Conservation (phyloP, 2,113 vertebrate genomes). For the Haemorhous mexicanus region DNA sequence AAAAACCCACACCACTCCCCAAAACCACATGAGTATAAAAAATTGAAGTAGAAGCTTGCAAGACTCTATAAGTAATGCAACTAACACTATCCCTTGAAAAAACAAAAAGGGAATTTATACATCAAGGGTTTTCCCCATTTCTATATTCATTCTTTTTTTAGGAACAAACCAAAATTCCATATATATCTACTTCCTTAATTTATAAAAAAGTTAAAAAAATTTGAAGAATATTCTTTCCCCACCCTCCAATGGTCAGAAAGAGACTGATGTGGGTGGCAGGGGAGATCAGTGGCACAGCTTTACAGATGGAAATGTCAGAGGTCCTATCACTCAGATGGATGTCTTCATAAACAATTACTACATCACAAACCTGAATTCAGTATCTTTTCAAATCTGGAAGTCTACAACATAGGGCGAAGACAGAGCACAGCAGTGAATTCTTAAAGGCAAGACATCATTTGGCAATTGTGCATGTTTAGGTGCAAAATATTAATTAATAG, state of each 20-base stretch:
- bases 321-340: background rate
- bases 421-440: background rate
- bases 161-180: background rate
- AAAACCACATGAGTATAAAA: background rate
- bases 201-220: background rate
- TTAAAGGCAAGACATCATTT: background rate
- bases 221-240: background rate
- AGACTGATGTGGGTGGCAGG: background rate
- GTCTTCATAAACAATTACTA: slow-evolving; percentile 26
- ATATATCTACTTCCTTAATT: background rate
- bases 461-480: background rate
- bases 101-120: fast-evolving
- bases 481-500: background rate
- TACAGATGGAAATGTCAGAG: background rate
- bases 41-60: background rate
- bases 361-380: slow-evolving; percentile 42
- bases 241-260: background rate
- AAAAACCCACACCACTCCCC: background rate
- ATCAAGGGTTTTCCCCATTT: background rate
- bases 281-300: background rate
- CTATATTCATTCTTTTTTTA: background rate
- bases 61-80: background rate
- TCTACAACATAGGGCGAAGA: background rate
- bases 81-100: background rate
- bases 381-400: slow-evolving; percentile 3